A percentile compares a stretch with the other conserved stretches of the same genome.
phyloP scores from a whole-genome alignment of 1,140 invertebrate species.

The Chrysopa pallens region DNA sequence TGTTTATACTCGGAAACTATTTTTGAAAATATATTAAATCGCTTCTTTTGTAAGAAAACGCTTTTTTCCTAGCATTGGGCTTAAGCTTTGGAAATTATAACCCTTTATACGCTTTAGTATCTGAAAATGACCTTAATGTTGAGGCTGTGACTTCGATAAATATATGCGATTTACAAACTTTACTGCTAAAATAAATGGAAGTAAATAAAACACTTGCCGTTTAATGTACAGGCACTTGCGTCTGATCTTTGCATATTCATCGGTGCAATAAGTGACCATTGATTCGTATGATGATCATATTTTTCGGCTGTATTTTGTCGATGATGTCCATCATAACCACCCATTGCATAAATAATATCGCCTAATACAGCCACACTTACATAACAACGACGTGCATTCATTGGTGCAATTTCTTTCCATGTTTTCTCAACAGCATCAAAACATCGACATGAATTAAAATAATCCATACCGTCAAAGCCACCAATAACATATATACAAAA shows the following conservation, averaged over 20 bases:
- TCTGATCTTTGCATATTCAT: slow-evolving; percentile 52
- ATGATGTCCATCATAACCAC: slow-evolving; percentile 56
- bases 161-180: too few species aligned
- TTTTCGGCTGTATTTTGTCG: slow-evolving; percentile 55
- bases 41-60: too few species aligned
- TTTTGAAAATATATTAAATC: too few species aligned
- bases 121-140: too few species aligned
- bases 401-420: slow-evolving; percentile 44
- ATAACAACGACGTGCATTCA: slow-evolving; percentile 42
- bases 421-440: slow-evolving; percentile 41
- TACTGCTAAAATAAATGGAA: too few species aligned
- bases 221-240: slow-evolving; percentile 40
- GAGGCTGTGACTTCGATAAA: too few species aligned
- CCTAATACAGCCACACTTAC: slow-evolving; percentile 43
- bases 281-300: slow-evolving; percentile 46
- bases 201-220: slow-evolving; percentile 21
- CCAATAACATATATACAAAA: slow-evolving; percentile 50
- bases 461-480: slow-evolving; percentile 44
- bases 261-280: slow-evolving; percentile 40
- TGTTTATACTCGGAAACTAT: too few species aligned
- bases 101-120: too few species aligned
- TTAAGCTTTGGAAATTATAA: too few species aligned
- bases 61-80: too few species aligned
- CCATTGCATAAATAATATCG: slow-evolving; percentile 50
- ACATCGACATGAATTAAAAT: slow-evolving; percentile 42